Base-by-base conservation (phyloP, 2,888 invertebrate genomes). In the Ophion costatus region DNA sequence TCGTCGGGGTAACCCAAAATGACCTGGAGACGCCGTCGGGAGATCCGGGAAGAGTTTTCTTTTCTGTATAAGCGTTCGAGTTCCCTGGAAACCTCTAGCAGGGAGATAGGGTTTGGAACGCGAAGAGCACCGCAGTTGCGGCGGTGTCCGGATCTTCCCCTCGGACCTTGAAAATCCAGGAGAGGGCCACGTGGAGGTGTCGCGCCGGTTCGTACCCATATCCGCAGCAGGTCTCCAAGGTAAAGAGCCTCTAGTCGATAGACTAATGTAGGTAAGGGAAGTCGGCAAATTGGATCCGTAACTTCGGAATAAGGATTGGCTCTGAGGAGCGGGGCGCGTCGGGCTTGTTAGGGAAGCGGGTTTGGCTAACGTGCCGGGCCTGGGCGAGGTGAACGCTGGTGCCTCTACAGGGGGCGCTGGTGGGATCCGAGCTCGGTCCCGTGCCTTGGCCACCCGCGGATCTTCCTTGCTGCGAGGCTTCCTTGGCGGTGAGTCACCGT, bases 151-250 rank as follows among this genome's bases (percentile, higher is more conserved):
- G 29, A 29, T 29, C 29, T 29, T 29, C 29, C 29, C 29, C 29
- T 29, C 29, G 29, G 29, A 29, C 29, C 29, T 29, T 29, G 29
- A 29, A 29, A 29, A 29, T 29, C 3, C 29, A 29, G 29, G 29
- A 29, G 29, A 29, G 29, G 29, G 29, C 92, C 29, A 29, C 29
- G 29, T 29, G 29, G 29, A 94, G 94, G 93, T 94, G 89, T 92
- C 94, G 93, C 92, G 92, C 94, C 94, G 93, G 94, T 90, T 95
- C 95, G 95, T 96, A 96, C 96, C 95, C 95, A 96, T 95, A 96
- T 95, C 96, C 95, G 96, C 96, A 96, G 95, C 96, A 96, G 96
- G 96, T 96, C 95, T 96, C 96, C 96, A 95, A 96, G 96, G 95
- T 95, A 94, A 91, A 94, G 94, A 95, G 95, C 95, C 95, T 96